phyloP scores from a whole-genome alignment of 2,113 vertebrate genomes.

The Pogonocichla stellata region DNA sequence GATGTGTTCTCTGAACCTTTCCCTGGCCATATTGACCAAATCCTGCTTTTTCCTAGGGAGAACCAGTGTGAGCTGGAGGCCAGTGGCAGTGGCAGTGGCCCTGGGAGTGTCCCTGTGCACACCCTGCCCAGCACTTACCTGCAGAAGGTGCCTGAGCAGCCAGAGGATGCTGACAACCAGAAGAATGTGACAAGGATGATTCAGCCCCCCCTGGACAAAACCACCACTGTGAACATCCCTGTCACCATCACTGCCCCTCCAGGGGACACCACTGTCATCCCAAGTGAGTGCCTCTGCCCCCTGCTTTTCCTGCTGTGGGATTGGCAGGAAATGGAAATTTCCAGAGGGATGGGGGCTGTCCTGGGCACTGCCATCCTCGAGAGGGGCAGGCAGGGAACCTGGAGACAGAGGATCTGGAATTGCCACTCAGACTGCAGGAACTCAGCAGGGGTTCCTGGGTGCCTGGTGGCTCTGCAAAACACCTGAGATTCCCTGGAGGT shows the following conservation, averaged over 20 bases:
- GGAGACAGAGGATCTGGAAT: neutral
- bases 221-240: constrained; percentile 78
- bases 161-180: constrained; percentile 90
- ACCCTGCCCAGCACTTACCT: constrained; percentile 77
- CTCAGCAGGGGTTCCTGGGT: neutral
- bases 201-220: constrained; percentile 73
- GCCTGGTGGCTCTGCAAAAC: neutral
- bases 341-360: neutral
- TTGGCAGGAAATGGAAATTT: neutral
- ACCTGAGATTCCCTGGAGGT: neutral
- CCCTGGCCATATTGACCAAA: neutral
- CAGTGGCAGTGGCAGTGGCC: constrained; percentile 36
- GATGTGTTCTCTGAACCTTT: neutral
- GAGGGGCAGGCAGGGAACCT: neutral
- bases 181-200: constrained; percentile 83
- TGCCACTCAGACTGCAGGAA: neutral
- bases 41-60: constrained; percentile 73
- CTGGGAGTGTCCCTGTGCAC: constrained; percentile 54
- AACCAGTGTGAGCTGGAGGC: constrained; percentile 78
- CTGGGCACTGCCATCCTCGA: neutral
- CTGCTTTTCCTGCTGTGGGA: neutral
- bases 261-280: constrained; percentile 80
- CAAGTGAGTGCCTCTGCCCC: constrained; percentile 78
- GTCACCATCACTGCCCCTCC: constrained; percentile 84
- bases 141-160: constrained; percentile 79